Evolutionary conservation across 53 echinoderm and acorn worm genomes (phyloP).

Genomic region (Zoroaster sp.): DNA sequence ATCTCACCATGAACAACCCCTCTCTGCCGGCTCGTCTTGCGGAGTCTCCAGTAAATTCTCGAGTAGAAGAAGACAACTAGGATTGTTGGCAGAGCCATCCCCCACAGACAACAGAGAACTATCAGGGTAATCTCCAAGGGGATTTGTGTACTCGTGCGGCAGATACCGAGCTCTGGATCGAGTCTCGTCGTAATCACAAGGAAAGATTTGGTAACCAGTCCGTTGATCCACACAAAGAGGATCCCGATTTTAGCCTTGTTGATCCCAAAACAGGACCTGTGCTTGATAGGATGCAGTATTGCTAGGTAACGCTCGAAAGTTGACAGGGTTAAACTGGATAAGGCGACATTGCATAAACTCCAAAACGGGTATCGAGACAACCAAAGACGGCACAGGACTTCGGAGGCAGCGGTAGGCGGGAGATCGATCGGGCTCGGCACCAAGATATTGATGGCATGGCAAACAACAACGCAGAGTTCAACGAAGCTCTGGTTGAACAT

Average conservation of each 20-base stretch:
- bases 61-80: neutral
- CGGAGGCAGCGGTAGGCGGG: neutral
- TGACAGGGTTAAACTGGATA: neutral
- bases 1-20: neutral
- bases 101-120: no score
- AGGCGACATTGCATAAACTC: neutral
- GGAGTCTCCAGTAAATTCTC: neutral
- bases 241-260: neutral
- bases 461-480: neutral
- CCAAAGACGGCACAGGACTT: neutral
- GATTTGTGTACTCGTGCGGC: neutral
- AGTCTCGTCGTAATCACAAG: neutral
- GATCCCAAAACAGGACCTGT: neutral
- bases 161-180: neutral
- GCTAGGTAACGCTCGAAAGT: neutral
- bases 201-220: neutral
- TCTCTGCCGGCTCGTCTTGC: neutral
- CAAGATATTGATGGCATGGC: neutral
- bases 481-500: neutral
- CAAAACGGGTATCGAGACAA: neutral
- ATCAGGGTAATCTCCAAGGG: neutral
- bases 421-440: neutral
- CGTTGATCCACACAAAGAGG: neutral
- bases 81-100: neutral
- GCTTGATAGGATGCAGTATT: constrained; percentile 4